Conservation (phyloP, 2,797 vertebrate species). For the Odontamblyopus lacepedii region DNA sequence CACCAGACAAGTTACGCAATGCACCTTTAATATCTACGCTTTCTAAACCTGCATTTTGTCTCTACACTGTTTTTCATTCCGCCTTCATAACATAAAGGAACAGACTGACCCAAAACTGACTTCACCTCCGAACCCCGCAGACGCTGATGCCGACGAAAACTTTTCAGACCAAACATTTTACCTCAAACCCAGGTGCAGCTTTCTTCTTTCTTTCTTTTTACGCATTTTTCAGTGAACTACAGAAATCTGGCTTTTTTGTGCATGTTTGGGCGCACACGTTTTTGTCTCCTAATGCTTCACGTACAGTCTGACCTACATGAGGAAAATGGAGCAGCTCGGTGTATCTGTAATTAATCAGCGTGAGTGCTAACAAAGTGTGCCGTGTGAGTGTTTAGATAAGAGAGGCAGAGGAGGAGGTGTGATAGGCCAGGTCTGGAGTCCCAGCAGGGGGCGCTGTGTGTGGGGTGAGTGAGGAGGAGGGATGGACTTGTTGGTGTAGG, state of each 20-base stretch:
- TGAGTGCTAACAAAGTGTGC: slow-evolving; percentile 66
- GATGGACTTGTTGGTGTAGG: slow-evolving; percentile 23
- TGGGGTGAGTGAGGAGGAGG: slow-evolving; percentile 19
- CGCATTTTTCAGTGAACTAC: slow-evolving; percentile 19
- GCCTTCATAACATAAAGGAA: neutral
- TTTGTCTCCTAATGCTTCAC: slow-evolving; percentile 42
- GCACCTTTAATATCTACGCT: neutral
- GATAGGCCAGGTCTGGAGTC: slow-evolving; percentile 37
- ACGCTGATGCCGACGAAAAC: neutral
- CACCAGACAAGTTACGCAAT: too few relatives aligned
- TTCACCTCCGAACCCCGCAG: neutral
- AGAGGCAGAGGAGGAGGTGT: slow-evolving; percentile 55
- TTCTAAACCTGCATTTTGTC: neutral
- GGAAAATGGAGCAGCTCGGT: slow-evolving; percentile 65
- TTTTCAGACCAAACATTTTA: slow-evolving; percentile 37
- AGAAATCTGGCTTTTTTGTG: slow-evolving; percentile 49
- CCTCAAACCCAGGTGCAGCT: slow-evolving; percentile 44
- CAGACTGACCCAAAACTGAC: neutral
- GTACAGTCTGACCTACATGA: slow-evolving; percentile 72
- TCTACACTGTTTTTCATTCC: neutral
- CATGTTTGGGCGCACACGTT: slow-evolving; percentile 44
- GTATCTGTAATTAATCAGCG: slow-evolving; percentile 73
- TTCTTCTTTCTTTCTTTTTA: slow-evolving; percentile 5
- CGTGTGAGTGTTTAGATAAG: slow-evolving; percentile 53
- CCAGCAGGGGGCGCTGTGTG: slow-evolving; percentile 39